Evolutionary conservation across 2,797 vertebrate genomes (phyloP), one percentile per base, ranked within the genome.

Genomic region (Ptychadena robeensis): DNA sequence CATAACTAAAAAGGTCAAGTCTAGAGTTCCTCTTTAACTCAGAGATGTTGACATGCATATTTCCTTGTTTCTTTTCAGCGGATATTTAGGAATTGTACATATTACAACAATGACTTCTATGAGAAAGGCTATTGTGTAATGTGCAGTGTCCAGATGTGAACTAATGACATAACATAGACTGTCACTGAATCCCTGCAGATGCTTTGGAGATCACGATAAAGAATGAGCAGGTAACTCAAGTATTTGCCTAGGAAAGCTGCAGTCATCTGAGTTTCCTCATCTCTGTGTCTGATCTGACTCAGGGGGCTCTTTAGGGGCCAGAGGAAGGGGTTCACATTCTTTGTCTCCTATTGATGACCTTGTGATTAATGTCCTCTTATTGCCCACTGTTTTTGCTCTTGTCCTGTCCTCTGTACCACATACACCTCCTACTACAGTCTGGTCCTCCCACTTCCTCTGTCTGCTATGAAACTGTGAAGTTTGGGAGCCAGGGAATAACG

Each of bases 391-490:
- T 64, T n/a, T 27, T 69, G 34, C 68, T 78, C 32, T 65, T 27
- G 75, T 79, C 61, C 71, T 74, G 48, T 85, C 77, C 77, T 35
- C 48, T 74, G 48, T 74, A 74, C 70, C 76, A 67, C 35, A 61
- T 84, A 74, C 70, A 73, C 82, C 82, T 84, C 82, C 82, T 85
- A 61, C 78, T 18, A 37, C 31, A 80, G 71, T 85, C 78, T 80
- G 82, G 77, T 88, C 93, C 93, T 93, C 93, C 93, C 93, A 92
- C 92, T 93, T 92, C 88, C 88, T 92, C 88, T 64, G 65, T 80
- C 82, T 80, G 73, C 89, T 15, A 57, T 40, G 77, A 68, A 85
- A 89, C 80, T 11, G 83, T 73, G 82, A 90, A 90, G 92, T 92
- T 90, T 89, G 89, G 89, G 88, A 89, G 89, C 88, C 67, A 57